phyloP scores from a whole-genome alignment of 1,140 invertebrate genomes.

The Trachymyrmex cornetzi region DNA sequence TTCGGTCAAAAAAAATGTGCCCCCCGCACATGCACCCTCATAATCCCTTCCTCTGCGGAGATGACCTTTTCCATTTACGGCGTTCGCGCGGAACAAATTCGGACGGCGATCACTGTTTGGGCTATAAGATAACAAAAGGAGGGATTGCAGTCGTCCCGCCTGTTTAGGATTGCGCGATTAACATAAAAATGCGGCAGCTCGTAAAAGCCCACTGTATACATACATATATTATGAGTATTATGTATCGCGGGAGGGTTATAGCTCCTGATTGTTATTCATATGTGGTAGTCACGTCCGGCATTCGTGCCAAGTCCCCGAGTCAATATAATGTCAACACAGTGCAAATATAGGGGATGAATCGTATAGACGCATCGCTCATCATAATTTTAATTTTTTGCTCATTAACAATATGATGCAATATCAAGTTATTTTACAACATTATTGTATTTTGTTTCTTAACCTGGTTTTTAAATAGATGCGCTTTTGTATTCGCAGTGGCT shows the following conservation, averaged over 20 bases:
- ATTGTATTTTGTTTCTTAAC: background rate
- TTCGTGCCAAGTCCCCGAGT: conserved; percentile 65
- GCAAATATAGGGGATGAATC: conserved; percentile 9
- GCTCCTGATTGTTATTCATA: conserved; percentile 85
- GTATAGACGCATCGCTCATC: conserved; percentile 6
- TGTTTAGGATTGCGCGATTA: conserved; percentile 78
- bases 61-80: conserved; percentile 69
- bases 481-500: background rate
- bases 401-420: background rate
- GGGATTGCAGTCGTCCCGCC: conserved; percentile 30
- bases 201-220: conserved; percentile 79
- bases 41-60: conserved; percentile 63
- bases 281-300: conserved; percentile 68
- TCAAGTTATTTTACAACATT: conserved; percentile 17
- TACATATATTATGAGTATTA: conserved; percentile 75
- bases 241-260: conserved; percentile 74
- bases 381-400: conserved; percentile 15
- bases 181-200: conserved; percentile 83
- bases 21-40: conserved; percentile 2
- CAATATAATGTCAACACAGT: conserved; percentile 71
- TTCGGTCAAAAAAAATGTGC: background rate
- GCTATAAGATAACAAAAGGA: conserved; percentile 41
- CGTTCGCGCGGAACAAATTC: conserved; percentile 80
- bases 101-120: conserved; percentile 79
- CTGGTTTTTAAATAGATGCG: background rate